phyloP scores from a whole-genome alignment of 2,113 vertebrate species.

The Lota lota region DNA sequence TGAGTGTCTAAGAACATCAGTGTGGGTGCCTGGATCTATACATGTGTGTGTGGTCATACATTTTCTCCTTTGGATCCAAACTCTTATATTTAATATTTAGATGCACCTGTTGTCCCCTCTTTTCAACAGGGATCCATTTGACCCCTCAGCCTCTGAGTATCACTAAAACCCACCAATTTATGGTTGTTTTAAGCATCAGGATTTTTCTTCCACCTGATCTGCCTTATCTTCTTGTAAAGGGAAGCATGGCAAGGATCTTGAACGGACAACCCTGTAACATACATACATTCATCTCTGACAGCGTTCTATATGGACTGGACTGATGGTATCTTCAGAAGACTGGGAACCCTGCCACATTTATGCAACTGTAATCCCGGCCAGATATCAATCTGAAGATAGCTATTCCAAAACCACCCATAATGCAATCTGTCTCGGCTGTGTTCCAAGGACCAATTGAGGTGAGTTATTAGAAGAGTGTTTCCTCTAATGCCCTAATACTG shows the following conservation, averaged over 20 bases:
- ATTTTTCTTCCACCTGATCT: constrained; percentile 4
- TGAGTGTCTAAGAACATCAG: not conserved
- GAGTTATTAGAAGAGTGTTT: too few species aligned
- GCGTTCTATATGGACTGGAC: not conserved
- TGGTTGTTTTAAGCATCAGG: constrained; percentile 1
- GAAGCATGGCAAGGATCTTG: too few species aligned
- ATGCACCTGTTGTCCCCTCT: constrained; percentile 19
- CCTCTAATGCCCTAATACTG: too few species aligned
- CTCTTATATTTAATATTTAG: not conserved
- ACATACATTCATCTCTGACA: not conserved
- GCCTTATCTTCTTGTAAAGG: too few species aligned
- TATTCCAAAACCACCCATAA: too few species aligned
- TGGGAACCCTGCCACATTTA: not conserved
- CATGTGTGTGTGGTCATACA: not conserved
- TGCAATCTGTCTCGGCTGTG: too few species aligned
- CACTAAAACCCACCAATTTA: not conserved
- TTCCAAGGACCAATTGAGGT: too few species aligned
- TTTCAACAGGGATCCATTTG: constrained; percentile 1
- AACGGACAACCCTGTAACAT: not conserved
- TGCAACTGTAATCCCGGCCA: not conserved
- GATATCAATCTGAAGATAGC: too few species aligned
- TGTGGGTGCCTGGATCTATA: not conserved
- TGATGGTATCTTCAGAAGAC: not conserved
- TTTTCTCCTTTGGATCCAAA: not conserved
- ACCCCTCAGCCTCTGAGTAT: not conserved